Evolutionary conservation across 2,113 vertebrate species (phyloP), one percentile per base, ranked within the genome.

Genomic region (Carassius auratus): DNA sequence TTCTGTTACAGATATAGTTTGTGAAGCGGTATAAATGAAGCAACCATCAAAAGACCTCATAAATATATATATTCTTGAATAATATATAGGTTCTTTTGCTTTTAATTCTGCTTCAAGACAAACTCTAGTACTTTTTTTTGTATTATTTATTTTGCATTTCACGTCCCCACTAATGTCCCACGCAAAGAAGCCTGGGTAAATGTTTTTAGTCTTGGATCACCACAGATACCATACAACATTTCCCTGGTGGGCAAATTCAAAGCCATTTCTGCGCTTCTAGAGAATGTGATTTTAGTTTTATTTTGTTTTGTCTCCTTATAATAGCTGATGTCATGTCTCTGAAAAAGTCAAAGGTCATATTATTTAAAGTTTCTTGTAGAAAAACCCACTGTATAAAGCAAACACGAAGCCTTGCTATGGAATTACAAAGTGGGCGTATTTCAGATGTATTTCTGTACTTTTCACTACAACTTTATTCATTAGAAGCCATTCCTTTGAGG

Each of bases 311-410:
- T 50, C 14, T 15, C 17, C 5, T 77, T 36, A 21, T 57, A 33
- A 30, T 77, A 36, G 76, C 76, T 59, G 26, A 52, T 5, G 74
- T 76, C 48, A 30, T 76, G 45, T 52, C 50, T 38, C 4, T 38
- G 36, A 38, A 38, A 0, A 38, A 19, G 42, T 76, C 48, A 50
- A 50, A 76, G 15, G n/a, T 61, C 10, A 42, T 61, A 61, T 23
- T 75, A 75, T 79, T 61, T 61, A 6, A 52, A 36, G 52, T 59
- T 77, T 55, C 76, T 80, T 80, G 59, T 64, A 64, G 59, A 64
- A 80, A 64, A 80, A 9, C 57, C 36, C 77, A 80, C 36, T 64
- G 77, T 80, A 80, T 80, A 80, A 80, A 80, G 59, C 59, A 64
- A 80, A 80, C 77, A 80, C 13, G 14, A 77, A 64, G 33, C 77